These are phyloP conservation scores for Carduelis carduelis DNA, from an alignment of 2,797 vertebrate genomes.

Conservation along the genomic window DNA sequence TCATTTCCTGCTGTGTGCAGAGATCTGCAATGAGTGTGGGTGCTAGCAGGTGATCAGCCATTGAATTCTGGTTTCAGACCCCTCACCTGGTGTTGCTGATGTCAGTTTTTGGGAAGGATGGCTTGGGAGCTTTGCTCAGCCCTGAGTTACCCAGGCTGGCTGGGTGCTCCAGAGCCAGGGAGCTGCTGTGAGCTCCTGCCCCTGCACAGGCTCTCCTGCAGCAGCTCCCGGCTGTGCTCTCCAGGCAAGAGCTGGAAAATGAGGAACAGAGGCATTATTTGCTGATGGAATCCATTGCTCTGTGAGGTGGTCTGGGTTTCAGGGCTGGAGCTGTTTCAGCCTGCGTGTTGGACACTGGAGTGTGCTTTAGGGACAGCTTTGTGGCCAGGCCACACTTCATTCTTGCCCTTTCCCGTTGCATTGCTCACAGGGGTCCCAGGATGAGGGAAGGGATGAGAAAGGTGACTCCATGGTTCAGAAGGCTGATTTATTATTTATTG, in stretches of 20 bases:
- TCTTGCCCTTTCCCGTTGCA: not conserved
- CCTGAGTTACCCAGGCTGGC: not conserved
- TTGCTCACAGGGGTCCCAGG: no score
- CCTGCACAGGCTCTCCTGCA: not conserved
- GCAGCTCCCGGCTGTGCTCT: not conserved
- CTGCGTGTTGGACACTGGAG: not conserved
- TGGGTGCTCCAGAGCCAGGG: not conserved
- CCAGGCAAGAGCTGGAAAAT: not conserved
- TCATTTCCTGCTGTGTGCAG: not conserved
- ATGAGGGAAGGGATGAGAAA: no score
- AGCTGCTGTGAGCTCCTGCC: rapidly evolving
- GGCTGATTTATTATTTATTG: no score
- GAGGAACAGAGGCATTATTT: not conserved
- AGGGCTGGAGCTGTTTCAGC: not conserved
- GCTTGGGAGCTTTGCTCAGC: not conserved
- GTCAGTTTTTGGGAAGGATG: not conserved
- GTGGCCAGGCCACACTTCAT: not conserved
- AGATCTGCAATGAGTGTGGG: not conserved
- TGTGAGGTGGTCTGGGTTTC: not conserved
- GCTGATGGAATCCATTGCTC: not conserved
- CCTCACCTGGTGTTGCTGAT: not conserved
- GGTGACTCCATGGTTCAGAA: no score
- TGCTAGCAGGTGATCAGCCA: not conserved
- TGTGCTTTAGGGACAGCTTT: not conserved
- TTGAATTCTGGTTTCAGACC: not conserved